Evolutionary conservation across 2,888 invertebrate genomes (phyloP).

Genomic region (Ctena decussata): DNA sequence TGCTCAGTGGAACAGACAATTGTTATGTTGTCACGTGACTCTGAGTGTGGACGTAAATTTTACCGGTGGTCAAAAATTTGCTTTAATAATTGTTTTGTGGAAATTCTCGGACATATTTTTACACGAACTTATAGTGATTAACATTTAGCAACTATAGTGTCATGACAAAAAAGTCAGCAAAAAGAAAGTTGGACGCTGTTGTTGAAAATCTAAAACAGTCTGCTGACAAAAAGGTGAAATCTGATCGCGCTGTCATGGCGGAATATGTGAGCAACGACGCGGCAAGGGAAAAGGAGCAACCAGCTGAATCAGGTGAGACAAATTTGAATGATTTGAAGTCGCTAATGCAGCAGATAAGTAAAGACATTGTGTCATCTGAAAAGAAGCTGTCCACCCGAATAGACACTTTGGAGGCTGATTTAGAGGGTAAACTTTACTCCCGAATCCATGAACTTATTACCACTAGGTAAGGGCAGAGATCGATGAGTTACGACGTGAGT

Average conservation of each 20-base stretch:
- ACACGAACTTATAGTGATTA: too few species aligned
- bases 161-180: neutral
- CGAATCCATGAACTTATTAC: neutral
- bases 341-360: neutral
- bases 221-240: neutral
- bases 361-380: neutral
- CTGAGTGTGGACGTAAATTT: too few species aligned
- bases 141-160: too few species aligned
- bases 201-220: neutral
- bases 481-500: slow-evolving; percentile 3
- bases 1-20: too few species aligned
- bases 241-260: neutral
- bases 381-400: neutral
- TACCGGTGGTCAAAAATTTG: too few species aligned
- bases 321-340: neutral
- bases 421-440: slow-evolving; percentile 2
- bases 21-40: too few species aligned
- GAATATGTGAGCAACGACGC: neutral
- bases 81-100: too few species aligned
- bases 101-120: too few species aligned
- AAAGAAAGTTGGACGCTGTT: neutral
- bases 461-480: neutral
- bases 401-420: neutral
- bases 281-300: neutral
- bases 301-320: neutral